A percentile compares a stretch with the other conserved stretches of the same genome.
These are phyloP conservation scores for Egretta garzetta DNA, from an alignment of 2,113 vertebrate species.

Conservation along the genomic window DNA sequence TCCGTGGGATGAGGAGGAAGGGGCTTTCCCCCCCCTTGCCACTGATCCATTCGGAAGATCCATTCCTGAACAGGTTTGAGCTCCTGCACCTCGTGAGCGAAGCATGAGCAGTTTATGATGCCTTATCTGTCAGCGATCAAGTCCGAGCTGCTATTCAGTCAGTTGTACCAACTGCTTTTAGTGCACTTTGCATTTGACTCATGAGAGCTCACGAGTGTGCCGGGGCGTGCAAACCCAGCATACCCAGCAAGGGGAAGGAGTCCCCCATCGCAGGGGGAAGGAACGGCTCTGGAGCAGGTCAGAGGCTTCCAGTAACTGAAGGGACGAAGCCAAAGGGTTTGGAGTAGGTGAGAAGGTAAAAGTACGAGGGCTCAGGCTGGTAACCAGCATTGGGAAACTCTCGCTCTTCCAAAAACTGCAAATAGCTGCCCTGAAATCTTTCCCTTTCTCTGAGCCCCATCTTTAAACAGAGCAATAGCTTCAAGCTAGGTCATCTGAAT, in stretches of 20 bases:
- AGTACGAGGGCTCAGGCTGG: background rate
- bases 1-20: fast-evolving
- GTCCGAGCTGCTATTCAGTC: background rate
- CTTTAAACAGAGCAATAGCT: background rate
- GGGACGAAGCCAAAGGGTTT: background rate
- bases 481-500: background rate
- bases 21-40: background rate
- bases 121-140: background rate
- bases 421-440: background rate
- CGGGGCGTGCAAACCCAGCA: background rate
- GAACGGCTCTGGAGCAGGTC: fast-evolving
- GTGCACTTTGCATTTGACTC: fast-evolving
- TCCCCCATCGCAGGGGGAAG: background rate
- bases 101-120: background rate
- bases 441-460: background rate
- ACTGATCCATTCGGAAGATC: fast-evolving
- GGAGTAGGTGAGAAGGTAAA: fast-evolving
- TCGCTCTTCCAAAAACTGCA: background rate
- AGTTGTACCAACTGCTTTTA: background rate
- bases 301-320: no score
- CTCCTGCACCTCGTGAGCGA: fast-evolving
- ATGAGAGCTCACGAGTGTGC: fast-evolving
- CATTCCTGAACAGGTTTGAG: background rate
- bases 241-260: background rate
- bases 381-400: background rate